Evolutionary conservation across 1,140 invertebrate genomes (phyloP), one percentile per base, ranked within the genome.

Genomic region (Drosophila lini): DNA sequence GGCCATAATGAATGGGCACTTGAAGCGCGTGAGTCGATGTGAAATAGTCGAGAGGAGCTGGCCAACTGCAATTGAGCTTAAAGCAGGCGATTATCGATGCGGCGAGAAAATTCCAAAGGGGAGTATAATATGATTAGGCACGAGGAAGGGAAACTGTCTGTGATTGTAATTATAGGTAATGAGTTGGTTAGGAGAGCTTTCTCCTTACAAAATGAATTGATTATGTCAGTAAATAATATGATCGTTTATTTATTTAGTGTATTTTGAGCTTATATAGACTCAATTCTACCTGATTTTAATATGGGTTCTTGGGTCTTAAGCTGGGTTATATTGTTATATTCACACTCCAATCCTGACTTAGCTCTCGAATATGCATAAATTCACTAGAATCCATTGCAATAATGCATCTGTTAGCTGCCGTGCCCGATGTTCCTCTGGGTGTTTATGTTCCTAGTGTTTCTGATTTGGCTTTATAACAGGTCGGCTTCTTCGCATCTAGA

Each of bases 1-100:
- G 65, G 53, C 52, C 67, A 47, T 73, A 73, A 73, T 73, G 53
- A 73, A 73, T 71, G 53, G 67, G 44, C 42, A 36, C 69, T 73
- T 41, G 53, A 59, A 42, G 36, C 67, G 69, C 67, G 67, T 50
- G 67, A 70, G 34, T n/a, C 47, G 34, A 48, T 67, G 65, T 44
- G 63, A 57, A 71, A 48, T 44, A 41, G n/a, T 50, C 36, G 31
- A 70, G 36, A 6, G n/a, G 41, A 57, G 42, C 47, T 67, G 31
- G 34, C 68, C 40, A 41, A 25, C 48, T 56, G 48, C 67, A 69
- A 47, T 58, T 31, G 31, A 48, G 34, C 42, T 19, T 36, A 34
- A 32, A 34, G 50, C 64, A 19, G 16, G 53, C 41, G 62, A 67
- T 58, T 36, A 59, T 71, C 44, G 65, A 69, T 16, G 65, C 3